Conservation (phyloP, 1,140 invertebrate genomes). For the Druon quercuslanigerum region DNA sequence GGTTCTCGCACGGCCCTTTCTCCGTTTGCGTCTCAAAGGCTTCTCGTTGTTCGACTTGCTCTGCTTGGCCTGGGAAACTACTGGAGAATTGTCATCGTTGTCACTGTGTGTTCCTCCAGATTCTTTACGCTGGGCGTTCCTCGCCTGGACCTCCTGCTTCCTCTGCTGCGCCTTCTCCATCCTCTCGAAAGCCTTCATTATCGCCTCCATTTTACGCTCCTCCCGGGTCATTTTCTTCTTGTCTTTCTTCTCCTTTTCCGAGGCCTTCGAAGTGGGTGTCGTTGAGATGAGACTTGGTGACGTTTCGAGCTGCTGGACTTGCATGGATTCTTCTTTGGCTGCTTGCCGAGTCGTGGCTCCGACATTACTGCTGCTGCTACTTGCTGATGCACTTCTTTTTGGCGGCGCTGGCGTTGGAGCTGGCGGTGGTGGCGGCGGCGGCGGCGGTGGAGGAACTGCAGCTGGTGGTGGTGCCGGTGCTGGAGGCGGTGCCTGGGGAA, state of each 20-base stretch:
- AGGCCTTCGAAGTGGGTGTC: conserved; percentile 64
- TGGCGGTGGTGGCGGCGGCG: not conserved
- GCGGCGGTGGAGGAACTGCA: conserved; percentile 36
- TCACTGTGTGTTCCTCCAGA: conserved; percentile 73
- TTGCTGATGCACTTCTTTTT: conserved; percentile 50
- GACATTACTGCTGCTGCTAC: conserved; percentile 60
- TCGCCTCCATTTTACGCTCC: conserved; percentile 96
- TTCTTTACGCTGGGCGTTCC: conserved; percentile 77
- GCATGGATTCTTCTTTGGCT: conserved; percentile 33
- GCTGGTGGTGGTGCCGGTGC: conserved; percentile 50
- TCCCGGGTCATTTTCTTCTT: conserved; percentile 87
- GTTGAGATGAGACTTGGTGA: conserved; percentile 66
- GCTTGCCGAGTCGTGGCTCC: conserved; percentile 9
- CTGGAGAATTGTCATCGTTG: conserved; percentile 68
- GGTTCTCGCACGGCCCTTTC: conserved; percentile 81
- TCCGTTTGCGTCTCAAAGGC: conserved; percentile 70
- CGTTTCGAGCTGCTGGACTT: conserved; percentile 56
- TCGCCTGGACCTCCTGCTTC: conserved; percentile 82
- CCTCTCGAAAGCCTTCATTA: conserved; percentile 93
- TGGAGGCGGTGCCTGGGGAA: not conserved
- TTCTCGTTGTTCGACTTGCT: conserved; percentile 73
- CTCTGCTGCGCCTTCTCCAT: conserved; percentile 87
- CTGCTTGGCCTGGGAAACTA: conserved; percentile 47
- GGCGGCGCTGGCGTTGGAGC: conserved; percentile 33
- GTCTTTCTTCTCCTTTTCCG: conserved; percentile 76